phyloP scores from a whole-genome alignment of 2,113 vertebrate genomes.

The Glaucidium brasilianum region DNA sequence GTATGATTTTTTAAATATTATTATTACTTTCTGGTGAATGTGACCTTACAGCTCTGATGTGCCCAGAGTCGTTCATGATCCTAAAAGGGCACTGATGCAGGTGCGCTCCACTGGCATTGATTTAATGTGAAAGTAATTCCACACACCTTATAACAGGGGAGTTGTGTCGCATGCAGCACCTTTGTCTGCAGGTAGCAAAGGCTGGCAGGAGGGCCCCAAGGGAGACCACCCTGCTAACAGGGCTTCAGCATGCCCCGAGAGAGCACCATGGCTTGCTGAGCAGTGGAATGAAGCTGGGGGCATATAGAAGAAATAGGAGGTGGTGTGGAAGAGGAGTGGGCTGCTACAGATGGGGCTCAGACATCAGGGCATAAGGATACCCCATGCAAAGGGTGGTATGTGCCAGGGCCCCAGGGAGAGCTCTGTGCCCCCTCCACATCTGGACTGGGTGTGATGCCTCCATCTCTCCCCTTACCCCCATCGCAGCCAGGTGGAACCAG shows the following conservation, averaged over 20 bases:
- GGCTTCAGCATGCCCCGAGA: accelerated
- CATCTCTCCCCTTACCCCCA: neutral
- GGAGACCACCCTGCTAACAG: too few relatives aligned
- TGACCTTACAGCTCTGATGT: neutral
- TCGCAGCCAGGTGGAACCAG: accelerated
- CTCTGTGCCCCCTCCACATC: neutral
- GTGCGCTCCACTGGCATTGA: accelerated
- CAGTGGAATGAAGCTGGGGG: neutral
- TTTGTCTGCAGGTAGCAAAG: neutral
- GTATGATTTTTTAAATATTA: neutral
- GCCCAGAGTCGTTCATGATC: neutral
- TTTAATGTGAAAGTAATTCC: neutral
- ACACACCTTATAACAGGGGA: neutral
- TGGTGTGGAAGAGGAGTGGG: neutral
- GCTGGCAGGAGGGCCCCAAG: neutral
- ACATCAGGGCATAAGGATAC: accelerated
- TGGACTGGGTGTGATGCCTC: neutral
- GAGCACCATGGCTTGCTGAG: neutral
- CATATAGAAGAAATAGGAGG: neutral
- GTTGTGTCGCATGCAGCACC: neutral
- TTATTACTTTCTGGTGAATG: neutral
- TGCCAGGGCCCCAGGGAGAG: neutral
- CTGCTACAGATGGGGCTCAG: neutral
- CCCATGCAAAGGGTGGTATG: neutral
- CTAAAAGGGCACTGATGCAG: accelerated